Evolutionary conservation across 2,888 invertebrate species (phyloP), one percentile per base, ranked within the genome.

Genomic region (Lissocephala sabroskyi): DNA sequence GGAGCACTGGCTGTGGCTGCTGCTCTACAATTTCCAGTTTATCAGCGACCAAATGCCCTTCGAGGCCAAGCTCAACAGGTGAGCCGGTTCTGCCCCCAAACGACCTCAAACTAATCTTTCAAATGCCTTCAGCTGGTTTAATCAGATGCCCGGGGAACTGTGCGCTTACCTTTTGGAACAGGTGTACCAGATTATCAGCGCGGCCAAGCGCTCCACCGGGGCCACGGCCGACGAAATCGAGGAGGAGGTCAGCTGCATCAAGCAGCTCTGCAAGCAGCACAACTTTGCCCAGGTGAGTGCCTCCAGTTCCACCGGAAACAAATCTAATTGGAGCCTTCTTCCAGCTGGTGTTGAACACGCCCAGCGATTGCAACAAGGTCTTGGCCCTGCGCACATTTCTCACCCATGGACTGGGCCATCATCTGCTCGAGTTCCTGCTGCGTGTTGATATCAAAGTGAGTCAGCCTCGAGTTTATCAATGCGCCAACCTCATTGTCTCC

Each of bases 291-390:
- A 83, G 79, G 82, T 83, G 54, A 45, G 33, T 19, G n/a, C n/a
- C n/a, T n/a, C n/a, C n/a, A n/a, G n/a, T n/a, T n/a, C n/a, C n/a
- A n/a, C n/a, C 4, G n/a, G 37, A 17, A 30, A n/a, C n/a, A n/a
- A n/a, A n/a, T n/a, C n/a, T n/a, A n/a, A n/a, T n/a, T n/a, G n/a
- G n/a, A n/a, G n/a, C n/a, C n/a, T 23, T 13, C 6, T 52, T 65
- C 2, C 46, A 84, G 84, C 65, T 83, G n/a, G 81, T 80, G 50
- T 59, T 84, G 17, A 73, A 67, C 48, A 68, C 79, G 2, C 80
- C 83, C 30, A 82, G 79, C 49, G 84, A 84, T 55, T 82, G 81
- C 49, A 81, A 75, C 36, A 82, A 83, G 62, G 82, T 84, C 44
- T 59, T 82, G 19, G 82, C 84, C 0, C 50, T 85, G 36, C 78